Conservation (phyloP, 2,888 invertebrate species). For the Autographa pulchrina region DNA sequence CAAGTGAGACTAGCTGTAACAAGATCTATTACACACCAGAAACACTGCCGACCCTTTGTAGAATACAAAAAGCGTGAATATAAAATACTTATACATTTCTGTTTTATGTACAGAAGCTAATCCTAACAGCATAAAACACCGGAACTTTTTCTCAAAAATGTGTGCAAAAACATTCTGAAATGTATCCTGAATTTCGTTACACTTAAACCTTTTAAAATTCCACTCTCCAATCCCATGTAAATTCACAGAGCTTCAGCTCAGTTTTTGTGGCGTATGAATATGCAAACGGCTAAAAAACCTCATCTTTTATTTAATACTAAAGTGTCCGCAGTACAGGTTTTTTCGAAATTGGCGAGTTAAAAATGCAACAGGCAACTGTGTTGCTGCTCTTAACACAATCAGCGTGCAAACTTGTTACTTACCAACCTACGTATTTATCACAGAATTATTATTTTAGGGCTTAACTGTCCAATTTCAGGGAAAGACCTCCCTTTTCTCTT, state of each 20-base stretch:
- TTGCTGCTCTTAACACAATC: not conserved
- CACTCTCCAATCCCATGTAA: not conserved
- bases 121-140: not conserved
- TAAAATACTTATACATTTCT: no score
- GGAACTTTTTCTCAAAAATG: not conserved
- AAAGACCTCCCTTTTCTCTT: no score
- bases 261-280: slow-evolving; percentile 9
- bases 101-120: not conserved
- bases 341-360: not conserved
- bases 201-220: slow-evolving; percentile 4
- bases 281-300: not conserved
- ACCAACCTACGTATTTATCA: no score
- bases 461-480: no score
- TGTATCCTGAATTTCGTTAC: not conserved
- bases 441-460: no score
- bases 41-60: no score
- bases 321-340: not conserved
- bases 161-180: not conserved
- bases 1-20: no score
- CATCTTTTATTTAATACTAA: not conserved
- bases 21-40: no score
- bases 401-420: not conserved
- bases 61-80: no score
- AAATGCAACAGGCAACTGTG: not conserved
- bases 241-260: slow-evolving; percentile 2